phyloP scores from a whole-genome alignment of 2,888 invertebrate genomes.

The Mactromeris polynyma region DNA sequence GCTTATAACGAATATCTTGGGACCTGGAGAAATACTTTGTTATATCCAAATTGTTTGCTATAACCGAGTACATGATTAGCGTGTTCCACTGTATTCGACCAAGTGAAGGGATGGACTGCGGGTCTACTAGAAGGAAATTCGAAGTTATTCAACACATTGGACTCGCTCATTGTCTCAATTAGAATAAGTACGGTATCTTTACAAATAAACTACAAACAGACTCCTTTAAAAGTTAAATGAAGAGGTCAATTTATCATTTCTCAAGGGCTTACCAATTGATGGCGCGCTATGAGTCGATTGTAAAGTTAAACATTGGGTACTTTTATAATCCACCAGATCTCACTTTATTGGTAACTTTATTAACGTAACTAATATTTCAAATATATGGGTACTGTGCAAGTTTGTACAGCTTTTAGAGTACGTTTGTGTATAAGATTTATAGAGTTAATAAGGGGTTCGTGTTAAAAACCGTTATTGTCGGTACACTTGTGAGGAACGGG shows the following conservation, averaged over 20 bases:
- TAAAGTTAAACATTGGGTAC: background rate
- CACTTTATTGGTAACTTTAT: background rate
- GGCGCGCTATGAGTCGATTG: background rate
- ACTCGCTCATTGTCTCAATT: background rate
- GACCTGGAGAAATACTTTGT: too few relatives aligned
- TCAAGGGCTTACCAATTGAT: background rate
- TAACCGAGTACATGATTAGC: too few relatives aligned
- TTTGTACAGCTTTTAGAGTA: background rate
- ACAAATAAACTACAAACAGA: background rate
- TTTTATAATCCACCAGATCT: background rate
- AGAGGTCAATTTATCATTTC: slow-evolving; percentile 5
- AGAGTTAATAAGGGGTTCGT: background rate
- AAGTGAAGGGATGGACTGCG: too few relatives aligned
- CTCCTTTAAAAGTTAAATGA: background rate
- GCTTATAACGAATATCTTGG: too few relatives aligned
- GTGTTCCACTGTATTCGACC: too few relatives aligned
- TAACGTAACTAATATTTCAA: background rate
- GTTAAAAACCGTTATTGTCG: background rate
- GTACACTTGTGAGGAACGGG: background rate
- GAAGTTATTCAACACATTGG: too few relatives aligned
- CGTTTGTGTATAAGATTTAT: background rate
- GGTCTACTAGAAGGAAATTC: too few relatives aligned
- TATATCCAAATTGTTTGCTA: too few relatives aligned
- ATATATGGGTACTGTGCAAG: background rate
- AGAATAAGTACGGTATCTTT: background rate